Conservation (phyloP, 2,797 vertebrate species). For the Urosaurus nigricauda region DNA sequence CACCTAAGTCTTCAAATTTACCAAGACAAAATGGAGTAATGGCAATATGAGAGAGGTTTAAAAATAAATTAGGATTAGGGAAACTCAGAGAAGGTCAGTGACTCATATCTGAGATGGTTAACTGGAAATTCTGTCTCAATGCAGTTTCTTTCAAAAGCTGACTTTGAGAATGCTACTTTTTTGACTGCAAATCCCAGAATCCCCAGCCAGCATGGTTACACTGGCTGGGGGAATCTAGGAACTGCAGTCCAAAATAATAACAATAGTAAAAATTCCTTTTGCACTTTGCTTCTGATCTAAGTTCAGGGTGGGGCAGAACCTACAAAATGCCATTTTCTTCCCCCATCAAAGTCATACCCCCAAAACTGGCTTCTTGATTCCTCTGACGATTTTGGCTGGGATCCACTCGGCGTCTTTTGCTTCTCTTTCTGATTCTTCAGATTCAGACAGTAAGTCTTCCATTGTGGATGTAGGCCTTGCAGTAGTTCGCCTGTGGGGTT, state of each 20-base stretch:
- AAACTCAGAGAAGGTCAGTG: background rate
- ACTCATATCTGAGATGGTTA: background rate
- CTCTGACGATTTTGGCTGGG: slow-evolving; percentile 78
- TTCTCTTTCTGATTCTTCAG: slow-evolving; percentile 74
- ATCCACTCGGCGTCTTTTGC: slow-evolving; percentile 83
- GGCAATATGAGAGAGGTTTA: background rate
- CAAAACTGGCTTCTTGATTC: slow-evolving; percentile 66
- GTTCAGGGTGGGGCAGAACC: background rate
- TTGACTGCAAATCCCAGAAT: no score
- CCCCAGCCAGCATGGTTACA: no score
- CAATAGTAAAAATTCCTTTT: no score
- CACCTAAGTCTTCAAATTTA: no score
- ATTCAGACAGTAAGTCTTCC: slow-evolving; percentile 83
- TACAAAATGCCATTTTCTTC: background rate
- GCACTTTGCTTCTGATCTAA: background rate
- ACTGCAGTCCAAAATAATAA: no score
- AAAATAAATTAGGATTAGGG: background rate
- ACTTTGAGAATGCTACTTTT: background rate
- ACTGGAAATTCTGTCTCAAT: background rate
- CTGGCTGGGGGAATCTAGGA: no score
- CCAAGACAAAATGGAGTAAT: no score
- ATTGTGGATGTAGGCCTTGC: slow-evolving; percentile 76
- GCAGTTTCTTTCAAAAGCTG: background rate
- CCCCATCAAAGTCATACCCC: slow-evolving; percentile 70
- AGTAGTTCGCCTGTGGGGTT: slow-evolving; percentile 79